These are phyloP conservation scores for Magallana gigas DNA, from an alignment of 1,140 invertebrate species.

Conservation along the genomic window DNA sequence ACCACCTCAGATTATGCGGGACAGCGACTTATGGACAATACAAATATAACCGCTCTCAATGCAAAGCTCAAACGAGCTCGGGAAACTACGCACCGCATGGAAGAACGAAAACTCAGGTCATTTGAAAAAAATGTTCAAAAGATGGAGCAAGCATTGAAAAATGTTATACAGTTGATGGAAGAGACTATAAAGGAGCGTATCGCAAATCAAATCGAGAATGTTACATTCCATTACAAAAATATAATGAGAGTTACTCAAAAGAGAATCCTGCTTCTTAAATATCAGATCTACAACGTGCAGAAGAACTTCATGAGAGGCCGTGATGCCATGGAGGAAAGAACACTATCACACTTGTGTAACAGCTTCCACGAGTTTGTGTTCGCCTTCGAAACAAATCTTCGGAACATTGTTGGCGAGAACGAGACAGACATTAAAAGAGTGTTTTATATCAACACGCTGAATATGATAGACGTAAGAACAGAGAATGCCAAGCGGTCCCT, in stretches of 20 bases:
- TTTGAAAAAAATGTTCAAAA: constrained; percentile 46
- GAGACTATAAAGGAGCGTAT: constrained; percentile 49
- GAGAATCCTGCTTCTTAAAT: constrained; percentile 60
- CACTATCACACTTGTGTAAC: constrained; percentile 60
- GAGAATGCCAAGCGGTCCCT: constrained; percentile 59
- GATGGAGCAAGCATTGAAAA: constrained; percentile 25
- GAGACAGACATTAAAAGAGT: constrained; percentile 28
- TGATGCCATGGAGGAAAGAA: constrained; percentile 70
- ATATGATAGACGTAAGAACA: constrained; percentile 54
- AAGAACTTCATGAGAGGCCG: constrained; percentile 66
- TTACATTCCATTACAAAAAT: constrained; percentile 43
- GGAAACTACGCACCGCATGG: constrained; percentile 62
- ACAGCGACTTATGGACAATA: constrained; percentile 50
- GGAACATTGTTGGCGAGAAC: constrained; percentile 29
- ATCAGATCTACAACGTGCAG: constrained; percentile 61
- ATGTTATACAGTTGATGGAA: constrained; percentile 52
- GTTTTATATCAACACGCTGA: constrained; percentile 52
- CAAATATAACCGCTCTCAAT: constrained; percentile 36
- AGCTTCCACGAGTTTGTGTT: constrained; percentile 65
- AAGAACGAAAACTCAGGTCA: constrained; percentile 50
- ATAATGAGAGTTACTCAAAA: constrained; percentile 44
- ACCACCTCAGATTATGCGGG: constrained; percentile 63
- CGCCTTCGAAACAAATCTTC: constrained; percentile 53
- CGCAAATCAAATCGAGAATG: constrained; percentile 37
- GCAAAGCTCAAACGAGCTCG: constrained; percentile 55